These are phyloP conservation scores for Hypena proboscidalis DNA, from an alignment of 2,888 invertebrate species.

Conservation along the genomic window DNA sequence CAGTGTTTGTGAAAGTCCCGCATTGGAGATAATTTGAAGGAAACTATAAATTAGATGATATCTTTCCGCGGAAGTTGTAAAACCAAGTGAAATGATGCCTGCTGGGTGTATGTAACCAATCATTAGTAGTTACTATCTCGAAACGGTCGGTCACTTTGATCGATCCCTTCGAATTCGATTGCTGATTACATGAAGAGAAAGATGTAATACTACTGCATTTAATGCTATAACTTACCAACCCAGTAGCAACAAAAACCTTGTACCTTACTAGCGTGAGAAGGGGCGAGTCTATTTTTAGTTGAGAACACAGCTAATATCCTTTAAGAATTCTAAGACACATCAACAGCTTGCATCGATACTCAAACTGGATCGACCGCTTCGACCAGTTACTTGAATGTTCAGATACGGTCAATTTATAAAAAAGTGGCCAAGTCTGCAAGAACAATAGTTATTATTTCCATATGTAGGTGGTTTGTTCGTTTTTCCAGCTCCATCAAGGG, in stretches of 20 bases:
- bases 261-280: background rate
- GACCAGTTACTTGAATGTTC: background rate
- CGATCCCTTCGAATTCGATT: slow-evolving; percentile 6
- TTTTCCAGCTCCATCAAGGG: slow-evolving; percentile 32
- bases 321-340: background rate
- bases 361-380: background rate
- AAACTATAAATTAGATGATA: slow-evolving; percentile 15
- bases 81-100: slow-evolving; percentile 10
- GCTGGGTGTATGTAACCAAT: slow-evolving; percentile 6
- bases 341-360: background rate
- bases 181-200: background rate
- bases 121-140: slow-evolving; percentile 5
- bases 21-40: slow-evolving; percentile 10
- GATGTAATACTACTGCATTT: no score
- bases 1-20: slow-evolving; percentile 8
- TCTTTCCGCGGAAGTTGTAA: slow-evolving; percentile 12
- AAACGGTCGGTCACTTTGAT: background rate
- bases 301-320: no score
- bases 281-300: background rate
- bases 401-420: slow-evolving; percentile 1
- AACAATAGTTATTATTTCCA: slow-evolving; percentile 24
- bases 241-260: no score
- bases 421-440: slow-evolving; percentile 5
- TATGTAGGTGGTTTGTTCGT: slow-evolving; percentile 20
- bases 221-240: no score